Base-by-base conservation (phyloP, 2,888 invertebrate species). In the Seladonia tumulorum region DNA sequence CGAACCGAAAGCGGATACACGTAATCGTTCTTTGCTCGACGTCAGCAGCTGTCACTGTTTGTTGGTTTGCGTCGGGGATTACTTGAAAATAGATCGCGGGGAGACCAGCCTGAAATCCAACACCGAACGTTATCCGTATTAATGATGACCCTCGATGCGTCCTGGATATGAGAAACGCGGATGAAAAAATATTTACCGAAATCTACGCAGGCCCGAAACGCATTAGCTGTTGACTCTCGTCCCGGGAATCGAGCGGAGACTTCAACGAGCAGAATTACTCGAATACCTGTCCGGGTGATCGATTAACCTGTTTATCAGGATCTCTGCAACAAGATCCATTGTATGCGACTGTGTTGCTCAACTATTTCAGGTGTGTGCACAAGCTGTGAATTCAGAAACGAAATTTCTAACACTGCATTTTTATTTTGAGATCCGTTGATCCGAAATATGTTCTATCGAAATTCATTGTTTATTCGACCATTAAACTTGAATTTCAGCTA, bases 31-130 rank as follows among this genome's bases (percentile, higher is more conserved):
- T 81, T 77, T 76, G 66, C 71, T 83, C 80, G 81, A 91, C 92
- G 91, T 94, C 92, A 94, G 92, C 94, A 94, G 94, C 94, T 94
- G 94, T 92, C 92, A 92, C 91, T 94, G 92, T 94, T 94, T 94
- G 94, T 94, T 94, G 94, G 93, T 93, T 94, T 93, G 93, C 92
- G 88, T 84, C 85, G 87, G 92, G 94, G 94, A 94, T 94, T 94
- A 94, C 92, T 93, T 91, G 93, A 92, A 93, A 94, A 94, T 94
- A 94, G 92, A 93, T 93, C 90, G 88, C 86, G 84, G 91, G 90
- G 89, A 88, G 86, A 85, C 83, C 92, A 86, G 77, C 60, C 86
- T 87, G 90, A 91, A 93, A 93, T 90, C 91, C 90, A 93, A 94
- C 92, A 91, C 92, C 89, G 85, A 74, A 83, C 82, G 86, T 93